A percentile compares a stretch with the other conserved stretches of the same genome.
These are phyloP conservation scores for Kobus ellipsiprymnus DNA, from an alignment of 2,113 vertebrate species.

Conservation along the genomic window DNA sequence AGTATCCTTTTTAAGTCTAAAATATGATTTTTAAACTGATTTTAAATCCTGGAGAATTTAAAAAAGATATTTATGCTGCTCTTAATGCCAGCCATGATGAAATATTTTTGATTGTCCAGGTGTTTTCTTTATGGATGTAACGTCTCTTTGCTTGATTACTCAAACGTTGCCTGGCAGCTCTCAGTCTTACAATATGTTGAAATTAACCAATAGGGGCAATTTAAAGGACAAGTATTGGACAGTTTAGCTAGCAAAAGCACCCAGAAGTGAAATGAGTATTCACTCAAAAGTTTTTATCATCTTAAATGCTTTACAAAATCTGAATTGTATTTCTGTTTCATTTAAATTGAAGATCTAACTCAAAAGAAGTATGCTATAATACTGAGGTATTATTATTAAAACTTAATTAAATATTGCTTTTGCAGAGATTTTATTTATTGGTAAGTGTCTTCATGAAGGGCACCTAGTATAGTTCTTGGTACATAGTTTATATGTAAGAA, in stretches of 20 bases:
- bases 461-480: background rate
- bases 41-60: background rate
- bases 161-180: background rate
- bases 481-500: background rate
- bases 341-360: slow-evolving; percentile 34
- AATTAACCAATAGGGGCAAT: slow-evolving; percentile 63
- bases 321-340: slow-evolving; percentile 45
- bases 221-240: slow-evolving; percentile 30
- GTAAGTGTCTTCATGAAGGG: background rate
- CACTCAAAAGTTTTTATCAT: slow-evolving; percentile 68
- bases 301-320: slow-evolving; percentile 62
- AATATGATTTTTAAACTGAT: slow-evolving; percentile 7
- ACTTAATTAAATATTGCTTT: background rate
- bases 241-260: slow-evolving; percentile 56
- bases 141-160: background rate
- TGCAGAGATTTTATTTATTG: background rate
- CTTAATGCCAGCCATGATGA: background rate
- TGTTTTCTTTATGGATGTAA: background rate
- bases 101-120: background rate
- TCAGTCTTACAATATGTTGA: background rate
- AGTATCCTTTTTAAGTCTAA: background rate
- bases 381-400: background rate
- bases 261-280: slow-evolving; percentile 63
- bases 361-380: slow-evolving; percentile 7
- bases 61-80: background rate